phyloP scores from a whole-genome alignment of 2,888 invertebrate genomes.

The Luperina testacea region DNA sequence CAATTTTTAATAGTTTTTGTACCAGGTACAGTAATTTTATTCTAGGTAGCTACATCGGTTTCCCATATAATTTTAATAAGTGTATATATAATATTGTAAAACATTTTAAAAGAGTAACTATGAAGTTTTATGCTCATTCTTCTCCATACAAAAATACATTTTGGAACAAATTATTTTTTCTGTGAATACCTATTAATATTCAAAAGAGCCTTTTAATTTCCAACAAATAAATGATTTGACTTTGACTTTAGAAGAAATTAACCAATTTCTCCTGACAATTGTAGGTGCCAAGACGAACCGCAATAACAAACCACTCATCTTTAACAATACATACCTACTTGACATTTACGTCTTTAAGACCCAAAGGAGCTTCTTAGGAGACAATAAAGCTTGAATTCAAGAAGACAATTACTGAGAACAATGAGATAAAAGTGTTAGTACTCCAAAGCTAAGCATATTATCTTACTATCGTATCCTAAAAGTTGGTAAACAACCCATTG shows the following conservation, averaged over 20 bases:
- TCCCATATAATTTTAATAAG: neutral
- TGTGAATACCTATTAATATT: neutral
- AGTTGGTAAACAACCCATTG: slow-evolving; percentile 29
- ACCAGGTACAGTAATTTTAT: too few species aligned
- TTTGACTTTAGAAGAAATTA: neutral
- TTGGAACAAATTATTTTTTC: neutral
- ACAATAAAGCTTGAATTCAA: slow-evolving; percentile 23
- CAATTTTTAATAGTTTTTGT: too few species aligned
- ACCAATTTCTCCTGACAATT: neutral
- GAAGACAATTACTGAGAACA: slow-evolving; percentile 27
- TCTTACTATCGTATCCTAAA: neutral
- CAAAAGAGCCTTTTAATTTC: neutral
- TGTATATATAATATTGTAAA: neutral
- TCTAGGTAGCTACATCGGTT: neutral
- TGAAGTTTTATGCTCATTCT: neutral
- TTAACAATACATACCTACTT: slow-evolving; percentile 19
- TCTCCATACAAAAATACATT: neutral
- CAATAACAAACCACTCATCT: slow-evolving; percentile 40
- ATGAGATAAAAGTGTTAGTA: neutral
- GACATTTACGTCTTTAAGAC: neutral
- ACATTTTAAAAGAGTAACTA: neutral
- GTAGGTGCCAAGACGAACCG: neutral
- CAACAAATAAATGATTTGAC: neutral
- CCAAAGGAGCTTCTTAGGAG: neutral
- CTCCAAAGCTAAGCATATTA: slow-evolving; percentile 1